Percentiles rank a stretch among this genome's conserved stretches.
Evolutionary conservation across 1,140 invertebrate genomes (phyloP).

Genomic region (Diachasma alloeum): DNA sequence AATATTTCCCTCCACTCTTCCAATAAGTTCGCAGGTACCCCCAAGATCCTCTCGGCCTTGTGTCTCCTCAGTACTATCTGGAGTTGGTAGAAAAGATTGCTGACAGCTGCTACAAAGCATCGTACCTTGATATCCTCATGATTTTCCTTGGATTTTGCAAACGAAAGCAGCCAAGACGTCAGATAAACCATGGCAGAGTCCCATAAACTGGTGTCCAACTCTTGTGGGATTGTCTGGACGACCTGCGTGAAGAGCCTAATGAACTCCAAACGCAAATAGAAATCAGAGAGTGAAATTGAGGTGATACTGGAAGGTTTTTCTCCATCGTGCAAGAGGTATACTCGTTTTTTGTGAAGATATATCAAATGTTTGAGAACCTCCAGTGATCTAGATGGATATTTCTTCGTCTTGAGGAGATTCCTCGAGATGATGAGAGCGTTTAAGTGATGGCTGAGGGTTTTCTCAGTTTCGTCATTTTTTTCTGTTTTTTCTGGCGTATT

Average conservation of each 20-base stretch:
- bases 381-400: background rate
- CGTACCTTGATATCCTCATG: slow-evolving; percentile 59
- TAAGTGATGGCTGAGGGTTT: slow-evolving; percentile 22
- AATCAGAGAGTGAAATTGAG: slow-evolving; percentile 49
- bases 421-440: slow-evolving; percentile 37
- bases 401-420: slow-evolving; percentile 19
- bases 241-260: slow-evolving; percentile 55
- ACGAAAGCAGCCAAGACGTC: slow-evolving; percentile 68
- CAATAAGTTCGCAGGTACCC: slow-evolving; percentile 59
- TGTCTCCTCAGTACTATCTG: slow-evolving; percentile 61
- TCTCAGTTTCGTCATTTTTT: background rate
- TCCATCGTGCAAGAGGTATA: slow-evolving; percentile 45
- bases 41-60: slow-evolving; percentile 59
- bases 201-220: slow-evolving; percentile 67
- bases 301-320: slow-evolving; percentile 41
- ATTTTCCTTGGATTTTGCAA: slow-evolving; percentile 59
- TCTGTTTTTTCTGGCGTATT: background rate
- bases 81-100: slow-evolving; percentile 63
- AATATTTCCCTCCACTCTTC: slow-evolving; percentile 72
- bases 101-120: slow-evolving; percentile 52
- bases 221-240: slow-evolving; percentile 50
- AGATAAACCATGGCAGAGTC: slow-evolving; percentile 74
- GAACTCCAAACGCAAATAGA: slow-evolving; percentile 54
- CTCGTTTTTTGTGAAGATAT: slow-evolving; percentile 38
- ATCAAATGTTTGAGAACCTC: slow-evolving; percentile 41